Percentiles rank a stretch among this genome's conserved stretches.
These are phyloP conservation scores for Eurystomus glaucurus DNA, from an alignment of 2,797 vertebrate genomes.

Conservation along the genomic window DNA sequence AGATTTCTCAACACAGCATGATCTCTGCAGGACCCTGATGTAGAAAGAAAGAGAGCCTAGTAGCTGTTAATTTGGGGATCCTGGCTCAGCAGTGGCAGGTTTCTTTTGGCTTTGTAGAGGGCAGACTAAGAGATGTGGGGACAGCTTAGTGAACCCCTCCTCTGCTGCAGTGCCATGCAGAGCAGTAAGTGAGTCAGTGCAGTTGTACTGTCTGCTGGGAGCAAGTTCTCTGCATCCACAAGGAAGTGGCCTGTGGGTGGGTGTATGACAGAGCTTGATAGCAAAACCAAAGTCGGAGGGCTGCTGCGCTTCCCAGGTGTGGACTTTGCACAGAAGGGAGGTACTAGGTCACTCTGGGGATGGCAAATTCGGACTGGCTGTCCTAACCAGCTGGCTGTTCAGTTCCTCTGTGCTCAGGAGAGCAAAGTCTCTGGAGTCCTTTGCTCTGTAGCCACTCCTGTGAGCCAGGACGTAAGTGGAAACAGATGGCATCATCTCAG, in stretches of 20 bases:
- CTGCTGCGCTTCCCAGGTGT: background rate
- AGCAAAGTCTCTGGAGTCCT: background rate
- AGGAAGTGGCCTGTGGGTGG: background rate
- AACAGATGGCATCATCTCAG: constrained; percentile 48
- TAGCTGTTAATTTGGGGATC: background rate
- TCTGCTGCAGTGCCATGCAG: background rate
- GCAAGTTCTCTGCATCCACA: background rate
- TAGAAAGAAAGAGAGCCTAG: background rate
- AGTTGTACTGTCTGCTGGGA: background rate
- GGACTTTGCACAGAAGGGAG: background rate
- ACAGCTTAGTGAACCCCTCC: background rate
- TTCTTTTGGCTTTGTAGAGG: background rate
- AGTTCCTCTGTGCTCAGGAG: background rate
- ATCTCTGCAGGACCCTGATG: background rate
- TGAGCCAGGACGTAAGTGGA: background rate
- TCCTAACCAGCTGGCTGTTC: background rate
- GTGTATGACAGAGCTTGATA: background rate
- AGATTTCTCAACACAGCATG: background rate
- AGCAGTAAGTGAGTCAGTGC: background rate
- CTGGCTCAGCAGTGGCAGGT: background rate
- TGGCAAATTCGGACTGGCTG: background rate
- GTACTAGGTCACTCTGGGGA: background rate
- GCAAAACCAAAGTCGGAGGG: background rate
- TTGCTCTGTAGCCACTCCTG: background rate
- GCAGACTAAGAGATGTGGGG: background rate